A percentile compares a stretch with the other conserved stretches of the same genome.
Evolutionary conservation across 2,888 invertebrate species (phyloP).

Genomic region (Subacronicta megacephala): DNA sequence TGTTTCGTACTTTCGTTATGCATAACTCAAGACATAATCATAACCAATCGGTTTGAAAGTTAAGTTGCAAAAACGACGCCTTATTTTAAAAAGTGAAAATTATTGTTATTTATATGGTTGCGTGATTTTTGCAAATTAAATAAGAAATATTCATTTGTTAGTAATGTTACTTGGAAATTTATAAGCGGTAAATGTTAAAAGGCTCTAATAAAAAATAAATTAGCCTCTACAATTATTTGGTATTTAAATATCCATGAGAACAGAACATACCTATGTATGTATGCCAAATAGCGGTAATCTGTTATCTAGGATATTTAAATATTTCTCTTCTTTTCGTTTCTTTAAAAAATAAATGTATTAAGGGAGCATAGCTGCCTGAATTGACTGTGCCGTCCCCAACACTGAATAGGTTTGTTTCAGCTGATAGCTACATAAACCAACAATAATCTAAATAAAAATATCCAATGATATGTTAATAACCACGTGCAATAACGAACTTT

Average conservation of each 20-base stretch:
- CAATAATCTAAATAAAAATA: not conserved
- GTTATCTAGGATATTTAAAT: no score
- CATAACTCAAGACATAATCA: slow-evolving; percentile 11
- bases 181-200: slow-evolving; percentile 1
- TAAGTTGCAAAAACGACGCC: slow-evolving; percentile 27
- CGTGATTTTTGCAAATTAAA: slow-evolving; percentile 26
- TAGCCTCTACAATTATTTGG: no score
- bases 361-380: slow-evolving; percentile 4
- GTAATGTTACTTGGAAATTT: slow-evolving; percentile 1
- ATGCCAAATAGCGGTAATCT: no score
- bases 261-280: no score
- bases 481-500: not conserved
- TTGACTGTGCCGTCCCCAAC: slow-evolving; percentile 16
- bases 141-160: slow-evolving; percentile 9
- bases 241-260: no score
- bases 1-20: slow-evolving; percentile 27
- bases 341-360: no score
- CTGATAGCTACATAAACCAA: not conserved
- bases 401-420: slow-evolving; percentile 36
- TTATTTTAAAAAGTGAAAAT: not conserved
- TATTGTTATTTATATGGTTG: not conserved
- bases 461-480: not conserved
- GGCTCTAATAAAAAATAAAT: no score
- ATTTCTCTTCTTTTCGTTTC: no score
- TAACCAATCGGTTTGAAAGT: slow-evolving; percentile 13